phyloP scores from a whole-genome alignment of 2,888 invertebrate species.

The Conops quadrifasciatus region DNA sequence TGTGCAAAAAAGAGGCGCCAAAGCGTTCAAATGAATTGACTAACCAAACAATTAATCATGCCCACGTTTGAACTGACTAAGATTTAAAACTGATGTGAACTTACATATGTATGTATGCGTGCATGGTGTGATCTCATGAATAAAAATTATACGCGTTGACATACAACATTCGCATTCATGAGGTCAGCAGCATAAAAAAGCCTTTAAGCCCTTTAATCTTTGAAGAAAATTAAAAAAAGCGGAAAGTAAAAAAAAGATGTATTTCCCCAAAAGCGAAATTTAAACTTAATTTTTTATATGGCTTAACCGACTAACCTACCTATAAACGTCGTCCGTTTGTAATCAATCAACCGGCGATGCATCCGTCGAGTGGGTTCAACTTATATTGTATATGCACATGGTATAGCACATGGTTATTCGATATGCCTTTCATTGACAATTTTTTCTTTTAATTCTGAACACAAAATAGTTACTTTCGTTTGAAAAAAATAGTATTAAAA shows the following conservation, averaged over 20 bases:
- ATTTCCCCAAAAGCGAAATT: slow-evolving; percentile 1
- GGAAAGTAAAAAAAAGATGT: not conserved
- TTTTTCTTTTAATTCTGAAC: not conserved
- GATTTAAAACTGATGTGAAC: too few relatives aligned
- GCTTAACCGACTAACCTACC: slow-evolving; percentile 25
- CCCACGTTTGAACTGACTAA: too few relatives aligned
- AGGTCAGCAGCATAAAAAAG: not conserved
- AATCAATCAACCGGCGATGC: not conserved
- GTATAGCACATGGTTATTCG: slow-evolving; percentile 23
- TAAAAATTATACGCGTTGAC: too few relatives aligned
- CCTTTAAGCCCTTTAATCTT: too few relatives aligned
- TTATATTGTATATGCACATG: too few relatives aligned
- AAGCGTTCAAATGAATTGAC: not conserved
- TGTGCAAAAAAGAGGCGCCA: not conserved
- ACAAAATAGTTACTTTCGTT: not conserved
- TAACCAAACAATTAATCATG: too few relatives aligned
- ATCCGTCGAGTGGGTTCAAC: not conserved
- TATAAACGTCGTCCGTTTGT: slow-evolving; percentile 10
- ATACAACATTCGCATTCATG: too few relatives aligned
- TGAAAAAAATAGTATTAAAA: not conserved
- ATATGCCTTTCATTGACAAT: slow-evolving; percentile 17
- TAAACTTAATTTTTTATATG: not conserved
- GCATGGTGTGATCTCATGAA: too few relatives aligned
- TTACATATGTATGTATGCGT: not conserved
- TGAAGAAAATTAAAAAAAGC: not conserved